phyloP scores from a whole-genome alignment of 2,888 invertebrate genomes.

The Volucella bombylans region DNA sequence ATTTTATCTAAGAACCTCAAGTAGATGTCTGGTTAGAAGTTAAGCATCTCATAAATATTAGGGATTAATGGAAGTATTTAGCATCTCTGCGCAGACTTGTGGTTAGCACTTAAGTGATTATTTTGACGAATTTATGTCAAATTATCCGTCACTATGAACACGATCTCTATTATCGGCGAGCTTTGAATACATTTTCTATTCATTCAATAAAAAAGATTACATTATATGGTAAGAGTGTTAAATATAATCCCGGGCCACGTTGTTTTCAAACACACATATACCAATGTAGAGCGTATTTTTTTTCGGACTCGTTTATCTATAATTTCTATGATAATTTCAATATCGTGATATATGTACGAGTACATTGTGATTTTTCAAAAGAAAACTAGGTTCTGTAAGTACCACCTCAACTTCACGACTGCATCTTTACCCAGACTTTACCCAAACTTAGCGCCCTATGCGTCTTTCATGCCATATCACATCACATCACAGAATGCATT shows the following conservation, averaged over 20 bases:
- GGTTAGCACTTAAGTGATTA: conserved; percentile 53
- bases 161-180: conserved; percentile 15
- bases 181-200: conserved; percentile 31
- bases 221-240: not conserved
- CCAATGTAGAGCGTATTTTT: no score
- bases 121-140: conserved; percentile 70
- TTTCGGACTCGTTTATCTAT: not conserved
- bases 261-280: no score
- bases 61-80: conserved; percentile 65
- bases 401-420: conserved; percentile 23
- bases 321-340: not conserved
- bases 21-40: conserved; percentile 50
- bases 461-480: conserved; percentile 68
- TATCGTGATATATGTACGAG: not conserved
- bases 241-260: not conserved
- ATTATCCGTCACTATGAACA: conserved; percentile 46
- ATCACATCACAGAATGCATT: conserved; percentile 56
- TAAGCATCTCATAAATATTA: conserved; percentile 69
- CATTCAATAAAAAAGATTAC: not conserved
- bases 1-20: conserved; percentile 28
- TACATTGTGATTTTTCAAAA: not conserved
- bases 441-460: conserved; percentile 64
- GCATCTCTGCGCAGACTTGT: conserved; percentile 63
- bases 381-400: conserved; percentile 8
- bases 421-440: conserved; percentile 15